Evolutionary conservation across 2,113 vertebrate genomes (phyloP), one percentile per base, ranked within the genome.

Genomic region (Loxodonta africana): DNA sequence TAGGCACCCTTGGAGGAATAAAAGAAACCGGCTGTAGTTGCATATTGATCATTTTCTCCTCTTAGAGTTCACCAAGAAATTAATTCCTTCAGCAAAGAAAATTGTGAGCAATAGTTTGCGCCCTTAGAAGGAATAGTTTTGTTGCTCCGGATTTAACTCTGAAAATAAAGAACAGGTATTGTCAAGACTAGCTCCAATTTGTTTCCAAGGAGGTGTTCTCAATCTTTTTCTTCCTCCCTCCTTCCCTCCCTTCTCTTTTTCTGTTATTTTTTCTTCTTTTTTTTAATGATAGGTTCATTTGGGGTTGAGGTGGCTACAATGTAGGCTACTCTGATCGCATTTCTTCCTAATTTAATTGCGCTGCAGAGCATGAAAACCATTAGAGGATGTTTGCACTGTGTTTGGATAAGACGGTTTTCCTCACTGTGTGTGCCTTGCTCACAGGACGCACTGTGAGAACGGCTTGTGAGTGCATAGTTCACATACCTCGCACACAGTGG

Each of bases 261-360:
- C 12, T 21, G 8, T 15, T 41, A 53, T 44, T 23, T 33, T 8
- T 63, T 30, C 21, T 3, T 90, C 65, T 37, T 20, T 94, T n/a
- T 87, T 60, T 62, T 21, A 46, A 80, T 80, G n/a, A 69, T 15
- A 87, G 51, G 17, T 62, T 90, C 94, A 69, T 91, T 90, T 41
- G 48, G 28, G 60, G 8, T 1, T 44, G 26, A 41, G 7, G 21
- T 90, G 94, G 14, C 12, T 97, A 89, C 97, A 98, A 94, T 91
- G 90, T 78, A 95, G 86, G 85, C 96, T 97, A 96, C 80, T 97
- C 60, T 97, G 4, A 0, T 90, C 53, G 78, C 85, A 91, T 2
- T 91, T 62, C 93, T 97, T 98, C 97, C 86, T 98, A 17, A 91
- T 97, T 98, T 97, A 98, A 97, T 83, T 97, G 94, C 94, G 94